Percentiles rank a stretch among this genome's conserved stretches.
Conservation (phyloP, 2,888 invertebrate species). For the Diloba caeruleocephala region DNA sequence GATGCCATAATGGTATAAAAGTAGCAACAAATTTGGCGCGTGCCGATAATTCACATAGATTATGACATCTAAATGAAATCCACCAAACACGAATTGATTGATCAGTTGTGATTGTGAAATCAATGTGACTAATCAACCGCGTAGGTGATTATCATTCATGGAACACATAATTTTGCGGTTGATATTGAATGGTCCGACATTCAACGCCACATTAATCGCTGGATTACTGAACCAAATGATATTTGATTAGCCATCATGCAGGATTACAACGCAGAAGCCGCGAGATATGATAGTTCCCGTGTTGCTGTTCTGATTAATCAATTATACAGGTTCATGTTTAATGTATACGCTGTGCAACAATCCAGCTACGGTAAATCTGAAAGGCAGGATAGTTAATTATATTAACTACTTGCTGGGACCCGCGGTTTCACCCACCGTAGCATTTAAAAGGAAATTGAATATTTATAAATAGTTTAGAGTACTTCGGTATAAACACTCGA, state of each 20-base stretch:
- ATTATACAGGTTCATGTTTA: constrained; percentile 9
- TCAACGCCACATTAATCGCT: constrained; percentile 68
- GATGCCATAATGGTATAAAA: background rate
- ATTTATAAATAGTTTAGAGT: no score
- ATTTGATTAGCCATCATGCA: constrained; percentile 64
- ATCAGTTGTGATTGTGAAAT: constrained; percentile 55
- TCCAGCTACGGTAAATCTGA: background rate
- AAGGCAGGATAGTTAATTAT: background rate
- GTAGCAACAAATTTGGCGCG: constrained; percentile 8
- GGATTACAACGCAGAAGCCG: constrained; percentile 49
- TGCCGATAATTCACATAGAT: constrained; percentile 39
- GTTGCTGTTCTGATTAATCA: constrained; percentile 26
- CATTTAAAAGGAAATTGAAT: no score
- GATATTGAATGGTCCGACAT: constrained; percentile 65
- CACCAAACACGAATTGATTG: constrained; percentile 54
- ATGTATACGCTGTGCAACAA: background rate
- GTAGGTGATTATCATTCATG: constrained; percentile 71
- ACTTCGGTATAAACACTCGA: no score
- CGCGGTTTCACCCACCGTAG: no score
- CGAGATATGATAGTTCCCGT: constrained; percentile 33
- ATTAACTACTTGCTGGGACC: no score
- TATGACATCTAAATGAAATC: constrained; percentile 53
- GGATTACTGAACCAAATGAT: constrained; percentile 70
- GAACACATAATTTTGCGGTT: constrained; percentile 76
- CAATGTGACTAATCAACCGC: constrained; percentile 71